These are phyloP conservation scores for Antennarius striatus DNA, from an alignment of 2,113 vertebrate genomes.

Conservation along the genomic window DNA sequence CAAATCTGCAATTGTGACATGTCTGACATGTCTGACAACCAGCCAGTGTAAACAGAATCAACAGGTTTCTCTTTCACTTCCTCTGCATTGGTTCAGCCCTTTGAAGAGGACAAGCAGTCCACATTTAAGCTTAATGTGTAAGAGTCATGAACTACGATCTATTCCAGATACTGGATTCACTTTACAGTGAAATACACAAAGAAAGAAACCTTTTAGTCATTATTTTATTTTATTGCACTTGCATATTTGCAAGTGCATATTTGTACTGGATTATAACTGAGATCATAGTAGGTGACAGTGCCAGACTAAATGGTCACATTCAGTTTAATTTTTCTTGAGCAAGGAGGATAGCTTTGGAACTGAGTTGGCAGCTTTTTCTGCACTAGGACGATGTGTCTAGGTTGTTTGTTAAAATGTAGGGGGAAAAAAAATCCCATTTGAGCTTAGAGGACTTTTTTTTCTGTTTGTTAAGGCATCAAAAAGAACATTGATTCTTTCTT, in stretches of 20 bases:
- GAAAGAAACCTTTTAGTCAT: not conserved
- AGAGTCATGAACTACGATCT: not conserved
- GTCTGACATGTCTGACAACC: not conserved
- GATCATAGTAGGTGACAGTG: constrained; percentile 8
- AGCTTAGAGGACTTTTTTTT: too few relatives aligned
- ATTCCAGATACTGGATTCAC: not conserved
- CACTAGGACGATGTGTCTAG: too few relatives aligned
- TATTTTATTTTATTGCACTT: too few relatives aligned
- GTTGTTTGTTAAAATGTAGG: too few relatives aligned
- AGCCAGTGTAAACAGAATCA: constrained; percentile 1
- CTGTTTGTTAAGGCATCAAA: too few relatives aligned
- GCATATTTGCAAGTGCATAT: not conserved
- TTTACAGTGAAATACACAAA: not conserved
- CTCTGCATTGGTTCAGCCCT: constrained; percentile 3
- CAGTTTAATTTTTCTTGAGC: constrained; percentile 23
- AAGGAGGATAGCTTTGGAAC: constrained; percentile 20
- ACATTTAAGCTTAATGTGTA: not conserved
- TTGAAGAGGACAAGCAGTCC: too few relatives aligned
- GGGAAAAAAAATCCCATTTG: too few relatives aligned
- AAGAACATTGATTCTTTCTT: too few relatives aligned
- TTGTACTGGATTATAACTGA: not conserved
- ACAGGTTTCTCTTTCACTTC: constrained; percentile 60
- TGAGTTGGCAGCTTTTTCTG: too few relatives aligned
- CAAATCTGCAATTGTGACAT: constrained; percentile 1
- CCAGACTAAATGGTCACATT: constrained; percentile 12